Conservation (phyloP, 2,113 vertebrate genomes). For the Phoenicopterus ruber region DNA sequence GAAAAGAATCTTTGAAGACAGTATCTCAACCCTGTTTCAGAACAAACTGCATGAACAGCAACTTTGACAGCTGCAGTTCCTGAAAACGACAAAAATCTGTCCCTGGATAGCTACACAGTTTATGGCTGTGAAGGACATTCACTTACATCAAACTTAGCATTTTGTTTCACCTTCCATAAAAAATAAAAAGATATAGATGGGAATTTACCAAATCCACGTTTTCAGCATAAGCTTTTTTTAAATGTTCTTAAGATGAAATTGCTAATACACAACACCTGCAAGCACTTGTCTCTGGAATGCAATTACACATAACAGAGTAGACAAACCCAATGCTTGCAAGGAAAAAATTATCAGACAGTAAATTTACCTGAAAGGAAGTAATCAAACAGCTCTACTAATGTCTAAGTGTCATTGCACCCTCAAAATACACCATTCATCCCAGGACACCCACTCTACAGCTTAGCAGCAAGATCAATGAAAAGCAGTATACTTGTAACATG, state of each 20-base stretch:
- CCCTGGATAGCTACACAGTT: neutral
- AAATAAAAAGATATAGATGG: neutral
- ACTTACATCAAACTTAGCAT: neutral
- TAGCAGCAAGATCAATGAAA: neutral
- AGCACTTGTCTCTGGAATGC: neutral
- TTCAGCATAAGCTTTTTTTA: neutral
- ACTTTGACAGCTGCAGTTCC: neutral
- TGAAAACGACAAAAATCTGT: neutral
- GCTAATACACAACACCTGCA: slow-evolving; percentile 8
- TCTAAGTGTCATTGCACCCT: neutral
- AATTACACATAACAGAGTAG: neutral
- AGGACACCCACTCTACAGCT: neutral
- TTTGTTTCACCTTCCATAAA: neutral
- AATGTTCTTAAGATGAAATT: neutral
- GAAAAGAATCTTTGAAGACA: neutral
- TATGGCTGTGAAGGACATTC: neutral
- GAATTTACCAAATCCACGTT: neutral
- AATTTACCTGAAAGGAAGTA: neutral
- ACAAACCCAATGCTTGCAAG: neutral
- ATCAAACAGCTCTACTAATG: neutral
- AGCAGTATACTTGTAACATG: neutral
- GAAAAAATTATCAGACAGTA: neutral
- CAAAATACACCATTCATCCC: neutral
- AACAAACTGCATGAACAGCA: neutral
- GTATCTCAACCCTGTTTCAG: neutral